These are phyloP conservation scores for Epinotia bilunana DNA, from an alignment of 2,888 invertebrate genomes.

Conservation along the genomic window DNA sequence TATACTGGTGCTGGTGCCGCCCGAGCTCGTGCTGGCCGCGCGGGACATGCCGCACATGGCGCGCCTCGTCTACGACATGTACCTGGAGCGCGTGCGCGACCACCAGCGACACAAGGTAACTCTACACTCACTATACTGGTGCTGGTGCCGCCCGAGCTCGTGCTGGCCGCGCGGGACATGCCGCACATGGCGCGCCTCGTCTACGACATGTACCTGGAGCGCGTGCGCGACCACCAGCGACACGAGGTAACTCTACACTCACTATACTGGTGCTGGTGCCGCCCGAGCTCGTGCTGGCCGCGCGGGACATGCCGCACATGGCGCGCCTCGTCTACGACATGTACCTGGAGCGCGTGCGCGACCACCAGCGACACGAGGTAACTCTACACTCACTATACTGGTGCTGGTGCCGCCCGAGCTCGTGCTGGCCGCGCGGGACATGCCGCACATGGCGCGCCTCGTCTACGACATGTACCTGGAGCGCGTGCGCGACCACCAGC, in stretches of 20 bases:
- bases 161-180: conserved; percentile 89
- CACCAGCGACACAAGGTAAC: conserved; percentile 60
- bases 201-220: conserved; percentile 94
- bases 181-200: conserved; percentile 98
- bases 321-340: conserved; percentile 97
- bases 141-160: conserved; percentile 82
- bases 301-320: conserved; percentile 97
- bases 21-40: conserved; percentile 64
- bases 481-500: conserved; percentile 81
- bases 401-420: conserved; percentile 85
- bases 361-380: conserved; percentile 60
- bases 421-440: conserved; percentile 87
- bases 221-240: conserved; percentile 78
- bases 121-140: conserved; percentile 71
- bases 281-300: conserved; percentile 53
- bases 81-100: conserved; percentile 88
- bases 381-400: conserved; percentile 57
- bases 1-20: too few relatives aligned
- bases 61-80: conserved; percentile 96
- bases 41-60: conserved; percentile 98
- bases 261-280: too few relatives aligned
- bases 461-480: conserved; percentile 96
- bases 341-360: conserved; percentile 90
- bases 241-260: conserved; percentile 82
- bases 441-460: conserved; percentile 97